A percentile compares a stretch with the other conserved stretches of the same genome.
These are phyloP conservation scores for Tromatobia lineatoria DNA, from an alignment of 2,888 invertebrate genomes.

Conservation along the genomic window DNA sequence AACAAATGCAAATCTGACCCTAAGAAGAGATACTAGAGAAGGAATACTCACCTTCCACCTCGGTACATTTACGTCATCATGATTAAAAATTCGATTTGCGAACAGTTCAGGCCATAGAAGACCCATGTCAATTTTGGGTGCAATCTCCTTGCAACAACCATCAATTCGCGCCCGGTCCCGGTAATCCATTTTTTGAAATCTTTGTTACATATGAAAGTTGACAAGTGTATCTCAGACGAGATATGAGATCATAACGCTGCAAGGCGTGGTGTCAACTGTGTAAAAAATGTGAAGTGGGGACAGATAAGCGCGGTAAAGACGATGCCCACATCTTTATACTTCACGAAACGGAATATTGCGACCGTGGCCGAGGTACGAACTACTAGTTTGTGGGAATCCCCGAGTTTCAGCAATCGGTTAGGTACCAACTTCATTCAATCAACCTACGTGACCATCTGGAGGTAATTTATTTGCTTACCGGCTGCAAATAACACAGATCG, in stretches of 20 bases:
- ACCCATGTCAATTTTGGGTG: constrained; percentile 72
- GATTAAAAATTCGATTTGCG: constrained; percentile 77
- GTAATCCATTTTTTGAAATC: constrained; percentile 74
- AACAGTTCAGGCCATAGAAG: constrained; percentile 80
- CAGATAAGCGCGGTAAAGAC: constrained; percentile 2
- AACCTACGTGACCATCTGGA: neutral
- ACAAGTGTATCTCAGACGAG: neutral
- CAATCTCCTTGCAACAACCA: constrained; percentile 71
- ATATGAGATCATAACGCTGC: neutral
- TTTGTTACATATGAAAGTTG: neutral
- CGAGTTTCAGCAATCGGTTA: neutral
- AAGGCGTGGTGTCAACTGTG: neutral
- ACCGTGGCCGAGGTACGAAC: neutral
- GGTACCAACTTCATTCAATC: neutral
- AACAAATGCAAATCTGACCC: neutral
- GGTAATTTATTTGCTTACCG: too few relatives aligned
- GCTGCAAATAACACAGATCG: neutral
- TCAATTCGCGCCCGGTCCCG: constrained; percentile 77
- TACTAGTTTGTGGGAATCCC: neutral
- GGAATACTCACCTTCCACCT: constrained; percentile 77
- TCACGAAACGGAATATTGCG: neutral
- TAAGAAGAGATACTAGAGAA: neutral
- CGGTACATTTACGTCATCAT: constrained; percentile 79
- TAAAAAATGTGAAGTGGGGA: neutral
- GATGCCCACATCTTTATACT: neutral